Conservation (phyloP, 2,888 invertebrate genomes). For the Caenorhabditis plicata region DNA sequence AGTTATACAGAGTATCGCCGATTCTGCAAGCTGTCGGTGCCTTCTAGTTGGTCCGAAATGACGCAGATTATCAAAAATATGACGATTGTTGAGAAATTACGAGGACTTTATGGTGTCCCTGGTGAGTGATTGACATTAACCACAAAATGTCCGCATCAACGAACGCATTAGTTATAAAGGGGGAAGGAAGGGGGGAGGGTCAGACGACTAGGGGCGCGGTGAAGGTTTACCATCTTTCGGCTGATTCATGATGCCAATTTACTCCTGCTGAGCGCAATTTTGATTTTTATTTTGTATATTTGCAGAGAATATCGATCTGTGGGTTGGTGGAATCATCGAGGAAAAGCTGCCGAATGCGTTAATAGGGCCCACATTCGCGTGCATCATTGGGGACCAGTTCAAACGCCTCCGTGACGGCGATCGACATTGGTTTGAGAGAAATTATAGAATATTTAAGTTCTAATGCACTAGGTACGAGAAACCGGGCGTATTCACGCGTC, state of each 20-base stretch:
- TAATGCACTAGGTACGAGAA: conserved; percentile 86
- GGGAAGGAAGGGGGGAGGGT: background rate
- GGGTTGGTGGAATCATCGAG: conserved; percentile 93
- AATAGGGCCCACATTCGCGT: conserved; percentile 88
- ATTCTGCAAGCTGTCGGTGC: conserved; percentile 81
- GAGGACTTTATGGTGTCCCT: conserved; percentile 86
- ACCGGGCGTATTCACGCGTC: conserved; percentile 79
- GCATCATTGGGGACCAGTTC: conserved; percentile 89
- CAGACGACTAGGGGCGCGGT: conserved; percentile 20
- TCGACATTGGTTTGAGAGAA: conserved; percentile 77
- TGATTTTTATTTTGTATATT: background rate
- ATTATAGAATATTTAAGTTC: conserved; percentile 66
- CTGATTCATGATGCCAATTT: conserved; percentile 18
- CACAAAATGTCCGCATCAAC: background rate
- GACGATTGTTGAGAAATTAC: conserved; percentile 77
- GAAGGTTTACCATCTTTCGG: conserved; percentile 44
- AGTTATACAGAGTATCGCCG: conserved; percentile 82
- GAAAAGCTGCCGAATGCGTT: conserved; percentile 79
- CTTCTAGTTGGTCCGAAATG: conserved; percentile 82
- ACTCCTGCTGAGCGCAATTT: conserved; percentile 35
- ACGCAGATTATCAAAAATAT: conserved; percentile 75
- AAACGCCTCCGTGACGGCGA: conserved; percentile 85
- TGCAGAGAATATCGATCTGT: conserved; percentile 83
- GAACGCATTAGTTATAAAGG: conserved; percentile 1
- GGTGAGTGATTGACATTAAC: conserved; percentile 24